These are phyloP conservation scores for Beaufortia kweichowensis DNA, from an alignment of 2,113 vertebrate genomes.

Conservation along the genomic window DNA sequence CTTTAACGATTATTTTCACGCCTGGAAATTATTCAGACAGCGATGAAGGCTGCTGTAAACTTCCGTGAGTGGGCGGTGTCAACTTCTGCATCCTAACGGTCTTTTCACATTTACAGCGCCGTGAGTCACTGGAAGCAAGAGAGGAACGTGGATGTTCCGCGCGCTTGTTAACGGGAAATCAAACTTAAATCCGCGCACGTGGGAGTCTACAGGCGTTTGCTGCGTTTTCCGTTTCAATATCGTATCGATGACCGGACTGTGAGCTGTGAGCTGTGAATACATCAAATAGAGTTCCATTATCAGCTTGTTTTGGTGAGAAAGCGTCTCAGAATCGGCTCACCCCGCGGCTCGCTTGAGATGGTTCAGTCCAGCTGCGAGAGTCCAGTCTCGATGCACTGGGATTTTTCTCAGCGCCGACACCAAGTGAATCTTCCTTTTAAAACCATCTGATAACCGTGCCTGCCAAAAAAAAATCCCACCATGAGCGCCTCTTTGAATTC, in stretches of 20 bases:
- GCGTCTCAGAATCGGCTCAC: slow-evolving; percentile 68
- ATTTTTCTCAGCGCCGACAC: slow-evolving; percentile 82
- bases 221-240: slow-evolving; percentile 31
- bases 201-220: slow-evolving; percentile 52
- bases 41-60: slow-evolving; percentile 58
- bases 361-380: slow-evolving; percentile 91
- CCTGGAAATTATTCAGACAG: slow-evolving; percentile 47
- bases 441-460: slow-evolving; percentile 74
- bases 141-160: slow-evolving; percentile 67
- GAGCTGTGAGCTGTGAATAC: slow-evolving; percentile 45
- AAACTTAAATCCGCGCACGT: slow-evolving; percentile 54
- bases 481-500: slow-evolving; percentile 80
- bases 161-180: slow-evolving; percentile 58
- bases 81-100: slow-evolving; percentile 54
- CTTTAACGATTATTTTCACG: slow-evolving; percentile 52
- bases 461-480: slow-evolving; percentile 67
- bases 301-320: slow-evolving; percentile 64
- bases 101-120: slow-evolving; percentile 36
- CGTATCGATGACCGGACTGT: slow-evolving; percentile 51
- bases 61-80: slow-evolving; percentile 57
- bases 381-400: slow-evolving; percentile 86
- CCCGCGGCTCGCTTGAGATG: slow-evolving; percentile 81
- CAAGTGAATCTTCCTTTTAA: slow-evolving; percentile 76
- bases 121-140: slow-evolving; percentile 48
- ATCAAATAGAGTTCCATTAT: slow-evolving; percentile 59